These are phyloP conservation scores for Brachypalpus laphriformis DNA, from an alignment of 2,888 invertebrate species.

Conservation along the genomic window DNA sequence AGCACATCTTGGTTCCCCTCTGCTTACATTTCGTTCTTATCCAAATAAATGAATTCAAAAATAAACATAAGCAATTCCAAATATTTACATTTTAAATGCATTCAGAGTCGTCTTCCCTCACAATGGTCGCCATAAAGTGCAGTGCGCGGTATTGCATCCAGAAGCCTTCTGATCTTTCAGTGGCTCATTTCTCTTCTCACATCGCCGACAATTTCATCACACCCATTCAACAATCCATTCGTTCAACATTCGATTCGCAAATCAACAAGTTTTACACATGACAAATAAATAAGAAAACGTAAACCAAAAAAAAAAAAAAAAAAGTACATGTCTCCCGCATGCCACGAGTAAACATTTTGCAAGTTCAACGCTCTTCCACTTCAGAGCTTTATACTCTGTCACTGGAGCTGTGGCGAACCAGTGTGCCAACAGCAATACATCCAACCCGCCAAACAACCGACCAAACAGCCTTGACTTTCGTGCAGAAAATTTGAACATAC, in stretches of 20 bases:
- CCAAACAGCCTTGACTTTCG: conserved; percentile 71
- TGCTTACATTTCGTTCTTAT: conserved; percentile 21
- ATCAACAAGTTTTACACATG: conserved; percentile 52
- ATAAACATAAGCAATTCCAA: conserved; percentile 23
- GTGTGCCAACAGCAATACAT: conserved; percentile 19
- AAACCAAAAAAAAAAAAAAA: conserved; percentile 43
- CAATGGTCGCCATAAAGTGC: not conserved
- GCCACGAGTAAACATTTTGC: conserved; percentile 68
- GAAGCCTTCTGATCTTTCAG: conserved; percentile 20
- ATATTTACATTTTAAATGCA: conserved; percentile 39
- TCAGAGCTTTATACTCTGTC: conserved; percentile 45
- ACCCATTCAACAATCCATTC: conserved; percentile 45
- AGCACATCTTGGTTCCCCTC: not conserved
- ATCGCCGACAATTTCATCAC: conserved; percentile 17
- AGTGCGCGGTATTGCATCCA: not conserved
- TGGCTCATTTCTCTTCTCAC: not conserved
- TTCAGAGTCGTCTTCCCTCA: not conserved
- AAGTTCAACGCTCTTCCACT: conserved; percentile 66
- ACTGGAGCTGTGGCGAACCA: conserved; percentile 21
- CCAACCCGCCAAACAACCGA: conserved; percentile 9
- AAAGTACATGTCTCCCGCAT: conserved; percentile 46
- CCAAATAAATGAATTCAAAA: not conserved
- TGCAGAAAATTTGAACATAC: conserved; percentile 61
- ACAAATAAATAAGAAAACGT: no score
- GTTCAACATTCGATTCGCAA: conserved; percentile 51